A percentile compares a stretch with the other conserved stretches of the same genome.
Conservation (phyloP, 92 coral and sea anemone genomes). For the Paramuricea clavata region DNA sequence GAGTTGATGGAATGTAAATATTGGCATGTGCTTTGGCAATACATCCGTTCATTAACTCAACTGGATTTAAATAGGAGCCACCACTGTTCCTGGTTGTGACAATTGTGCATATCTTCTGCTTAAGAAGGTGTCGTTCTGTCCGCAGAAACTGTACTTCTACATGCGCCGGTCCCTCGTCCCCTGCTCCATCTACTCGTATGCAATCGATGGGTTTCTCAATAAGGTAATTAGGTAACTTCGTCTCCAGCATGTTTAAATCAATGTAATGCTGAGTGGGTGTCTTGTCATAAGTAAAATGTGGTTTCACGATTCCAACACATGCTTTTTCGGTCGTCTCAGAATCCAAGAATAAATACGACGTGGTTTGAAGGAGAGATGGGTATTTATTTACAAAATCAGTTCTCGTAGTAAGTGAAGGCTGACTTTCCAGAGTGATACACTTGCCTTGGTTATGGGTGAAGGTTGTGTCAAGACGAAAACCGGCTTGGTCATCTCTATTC, state of each 20-base stretch:
- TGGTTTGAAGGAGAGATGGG: constrained; percentile 59
- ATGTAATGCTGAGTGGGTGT: constrained; percentile 67
- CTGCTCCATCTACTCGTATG: constrained; percentile 58
- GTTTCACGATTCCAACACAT: constrained; percentile 67
- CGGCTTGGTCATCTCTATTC: constrained; percentile 70
- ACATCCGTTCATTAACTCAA: constrained; percentile 68
- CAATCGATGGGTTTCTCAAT: constrained; percentile 54
- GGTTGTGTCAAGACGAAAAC: constrained; percentile 65
- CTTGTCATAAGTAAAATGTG: constrained; percentile 66
- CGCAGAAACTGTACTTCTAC: constrained; percentile 57
- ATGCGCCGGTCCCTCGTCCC: constrained; percentile 64
- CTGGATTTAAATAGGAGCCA: constrained; percentile 58
- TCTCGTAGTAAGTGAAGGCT: constrained; percentile 52
- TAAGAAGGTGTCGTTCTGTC: constrained; percentile 49
- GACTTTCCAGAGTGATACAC: constrained; percentile 30
- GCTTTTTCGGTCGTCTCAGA: constrained; percentile 68
- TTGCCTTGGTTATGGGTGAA: constrained; percentile 66
- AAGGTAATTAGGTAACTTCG: constrained; percentile 41
- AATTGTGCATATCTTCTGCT: constrained; percentile 53
- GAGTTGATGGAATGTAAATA: too few species aligned
- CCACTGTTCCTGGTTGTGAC: constrained; percentile 71
- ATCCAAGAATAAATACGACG: constrained; percentile 70
- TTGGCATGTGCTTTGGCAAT: constrained; percentile 58
- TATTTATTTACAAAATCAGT: constrained; percentile 61
- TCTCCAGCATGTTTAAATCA: constrained; percentile 68